Evolutionary conservation across 1,140 invertebrate species (phyloP).

Genomic region (Ridgeia piscesae): DNA sequence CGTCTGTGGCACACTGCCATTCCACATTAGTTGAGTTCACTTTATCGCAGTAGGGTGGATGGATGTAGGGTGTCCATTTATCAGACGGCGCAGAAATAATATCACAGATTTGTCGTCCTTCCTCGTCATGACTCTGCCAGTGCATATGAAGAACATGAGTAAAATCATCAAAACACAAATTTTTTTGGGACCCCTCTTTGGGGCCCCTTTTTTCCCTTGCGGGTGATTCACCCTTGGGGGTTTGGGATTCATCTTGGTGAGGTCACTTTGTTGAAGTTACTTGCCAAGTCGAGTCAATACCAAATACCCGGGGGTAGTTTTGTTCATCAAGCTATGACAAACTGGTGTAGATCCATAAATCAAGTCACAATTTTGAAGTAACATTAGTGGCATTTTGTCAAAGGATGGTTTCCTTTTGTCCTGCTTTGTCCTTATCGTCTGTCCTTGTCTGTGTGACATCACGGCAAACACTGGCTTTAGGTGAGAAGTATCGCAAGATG

Average conservation of each 20-base stretch:
- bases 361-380: not conserved
- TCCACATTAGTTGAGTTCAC: not conserved
- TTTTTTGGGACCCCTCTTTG: too few relatives aligned
- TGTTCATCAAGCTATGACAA: not conserved
- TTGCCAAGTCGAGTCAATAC: not conserved
- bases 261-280: not conserved
- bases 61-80: not conserved
- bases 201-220: too few relatives aligned
- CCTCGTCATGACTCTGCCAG: not conserved
- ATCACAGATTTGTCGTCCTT: not conserved
- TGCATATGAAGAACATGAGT: not conserved
- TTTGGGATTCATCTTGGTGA: not conserved
- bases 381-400: not conserved
- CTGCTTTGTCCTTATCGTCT: not conserved
- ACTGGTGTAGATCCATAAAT: not conserved
- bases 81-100: not conserved
- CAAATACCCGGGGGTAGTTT: not conserved
- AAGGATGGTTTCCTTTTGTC: not conserved
- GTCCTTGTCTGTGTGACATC: not conserved
- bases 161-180: too few relatives aligned
- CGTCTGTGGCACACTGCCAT: not conserved
- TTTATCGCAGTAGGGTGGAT: not conserved
- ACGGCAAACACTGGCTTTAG: not conserved
- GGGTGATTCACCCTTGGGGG: too few relatives aligned
- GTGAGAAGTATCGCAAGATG: not conserved